Evolutionary conservation across 2,888 invertebrate genomes (phyloP), one percentile per base, ranked within the genome.

Genomic region (Phyllotreta striolata): DNA sequence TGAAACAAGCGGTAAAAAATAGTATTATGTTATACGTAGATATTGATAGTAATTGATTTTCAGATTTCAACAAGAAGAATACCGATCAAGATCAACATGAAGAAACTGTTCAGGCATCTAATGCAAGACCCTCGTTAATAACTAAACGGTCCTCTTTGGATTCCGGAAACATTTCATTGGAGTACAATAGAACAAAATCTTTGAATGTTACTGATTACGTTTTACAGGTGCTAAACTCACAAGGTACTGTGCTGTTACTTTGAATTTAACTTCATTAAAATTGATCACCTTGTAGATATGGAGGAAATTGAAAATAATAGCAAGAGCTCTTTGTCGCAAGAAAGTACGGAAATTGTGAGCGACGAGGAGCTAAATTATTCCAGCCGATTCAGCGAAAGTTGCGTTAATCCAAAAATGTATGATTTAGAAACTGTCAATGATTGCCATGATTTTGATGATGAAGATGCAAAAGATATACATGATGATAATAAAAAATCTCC

Each of bases 311-410:
- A 24, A 61, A 38, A 61, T 60, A 13, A 3, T 38, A 69, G 66
- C 55, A 70, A 69, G 58, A 51, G 40, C 12, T 69, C 71, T 6
- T 63, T 55, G 47, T 70, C 70, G 40, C 68, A 72, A 67, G 73
- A 71, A 55, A 73, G 72, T 49, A 76, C 77, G 43, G 76, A 80
- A 65, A 80, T 86, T 64, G 12, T 52, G n/a, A 85, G 84, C 46
- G 88, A 89, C 73, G 86, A 86, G 70, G 89, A 89, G 81, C 79
- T 89, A 14, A 86, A 89, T 73, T 88, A 89, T 79, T 89, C 89
- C 0, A 74, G 74, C 54, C 58, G 64, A 1, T 76, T 87, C 52
- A 81, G 83, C 73, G 76, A 66, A 35, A 66, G 71, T 12, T 62
- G 59, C 38, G 66, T 63, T 40, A 55, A 64, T n/a, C 37, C 47